phyloP scores from a whole-genome alignment of 2,797 vertebrate species.

The Gephyroberyx darwinii region DNA sequence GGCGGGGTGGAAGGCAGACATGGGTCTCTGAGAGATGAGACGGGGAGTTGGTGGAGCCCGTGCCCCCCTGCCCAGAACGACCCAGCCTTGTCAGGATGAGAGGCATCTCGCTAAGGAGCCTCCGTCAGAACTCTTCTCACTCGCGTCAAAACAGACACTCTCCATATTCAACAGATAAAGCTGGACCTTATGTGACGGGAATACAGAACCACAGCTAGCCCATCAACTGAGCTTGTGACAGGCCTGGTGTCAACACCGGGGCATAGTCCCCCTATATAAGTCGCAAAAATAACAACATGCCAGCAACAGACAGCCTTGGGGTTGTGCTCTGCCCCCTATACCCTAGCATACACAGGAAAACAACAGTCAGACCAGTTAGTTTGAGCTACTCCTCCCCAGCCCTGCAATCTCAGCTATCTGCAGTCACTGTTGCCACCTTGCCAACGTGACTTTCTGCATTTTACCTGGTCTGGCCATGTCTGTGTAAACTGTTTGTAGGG shows the following conservation, averaged over 20 bases:
- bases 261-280: constrained; percentile 28
- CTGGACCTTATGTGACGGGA: constrained; percentile 67
- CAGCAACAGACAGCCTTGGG: constrained; percentile 46
- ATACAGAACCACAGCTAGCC: constrained; percentile 51
- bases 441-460: neutral
- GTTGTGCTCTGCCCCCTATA: constrained; percentile 28
- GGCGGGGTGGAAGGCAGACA: constrained; percentile 75
- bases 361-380: constrained; percentile 3
- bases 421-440: neutral
- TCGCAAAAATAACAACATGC: constrained; percentile 38
- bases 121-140: constrained; percentile 82
- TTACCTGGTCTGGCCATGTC: too few relatives aligned
- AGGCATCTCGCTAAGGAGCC: constrained; percentile 80
- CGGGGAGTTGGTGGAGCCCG: constrained; percentile 62
- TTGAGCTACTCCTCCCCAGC: neutral
- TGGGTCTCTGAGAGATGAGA: constrained; percentile 82
- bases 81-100: constrained; percentile 84
- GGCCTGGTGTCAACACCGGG: constrained; percentile 57
- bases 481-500: neutral
- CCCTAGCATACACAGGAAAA: neutral
- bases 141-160: constrained; percentile 79
- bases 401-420: neutral
- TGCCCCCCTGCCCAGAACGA: constrained; percentile 73
- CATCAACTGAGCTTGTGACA: constrained; percentile 56
- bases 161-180: constrained; percentile 81